Evolutionary conservation across 2,113 vertebrate species (phyloP), one percentile per base, ranked within the genome.

Genomic region (Pachypanchax playfairii): DNA sequence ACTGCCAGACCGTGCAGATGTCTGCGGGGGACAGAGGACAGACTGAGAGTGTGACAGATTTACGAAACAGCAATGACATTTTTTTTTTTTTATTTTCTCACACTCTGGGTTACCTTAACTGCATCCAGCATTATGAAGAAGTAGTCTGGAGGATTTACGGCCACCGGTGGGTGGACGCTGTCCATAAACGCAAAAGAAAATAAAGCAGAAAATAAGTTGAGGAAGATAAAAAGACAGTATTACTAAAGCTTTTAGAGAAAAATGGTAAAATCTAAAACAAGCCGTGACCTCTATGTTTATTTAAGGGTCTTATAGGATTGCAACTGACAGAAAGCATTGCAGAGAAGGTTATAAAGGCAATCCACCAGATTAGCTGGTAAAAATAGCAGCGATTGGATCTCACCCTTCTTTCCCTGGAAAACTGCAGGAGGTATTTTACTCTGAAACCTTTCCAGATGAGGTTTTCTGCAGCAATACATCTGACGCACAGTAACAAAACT

Each of bases 1-100:
- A 82, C 75, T 78, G 26, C 65, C 66, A 77, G 75, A 70, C 60
- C 36, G 41, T 68, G 53, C 43, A 64, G 50, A 73, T 75, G 39
- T 73, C 73, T 77, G 74, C 51, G 24, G 55, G 73, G 82, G 79
- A 65, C 36, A 50, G 10, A 18, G 51, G 43, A 47, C 35, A 24
- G 39, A 49, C 46, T 21, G 39, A 22, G 62, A 62, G 21, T 55
- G 35, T 82, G 76, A 75, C 62, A 74, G 72, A 57, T 81, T 83
- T 73, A 66, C 67, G 42, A 50, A 74, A 36, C 39, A 63, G 65
- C 39, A 13, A 26, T 57, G 21, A 52, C 70, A 12, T 28, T 64
- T 57, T 60, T 36, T 21, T 29, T 26, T 64, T 57, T 60, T 36
- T 18, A 26, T 20, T 11, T 18, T n/a, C 5, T 26, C n/a, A 17